Conservation (phyloP, 2,113 vertebrate genomes). For the Gambusia holbrooki region DNA sequence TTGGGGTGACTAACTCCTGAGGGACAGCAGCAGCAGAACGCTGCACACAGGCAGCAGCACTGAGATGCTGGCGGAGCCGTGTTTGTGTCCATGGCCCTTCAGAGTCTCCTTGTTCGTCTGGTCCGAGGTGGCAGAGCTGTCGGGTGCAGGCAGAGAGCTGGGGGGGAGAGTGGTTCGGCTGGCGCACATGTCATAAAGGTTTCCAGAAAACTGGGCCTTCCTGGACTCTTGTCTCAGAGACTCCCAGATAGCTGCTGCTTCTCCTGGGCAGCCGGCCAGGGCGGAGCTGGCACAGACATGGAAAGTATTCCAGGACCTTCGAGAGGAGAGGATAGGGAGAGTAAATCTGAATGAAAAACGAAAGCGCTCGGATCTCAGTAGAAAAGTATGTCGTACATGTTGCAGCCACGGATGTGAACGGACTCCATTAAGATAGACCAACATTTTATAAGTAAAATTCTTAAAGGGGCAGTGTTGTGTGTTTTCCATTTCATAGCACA, state of each 20-base stretch:
- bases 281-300: conserved; percentile 87
- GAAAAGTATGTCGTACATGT: background rate
- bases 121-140: conserved; percentile 62
- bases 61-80: conserved; percentile 20
- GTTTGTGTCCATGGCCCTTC: conserved; percentile 65
- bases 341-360: background rate
- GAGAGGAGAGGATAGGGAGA: conserved; percentile 8
- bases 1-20: conserved; percentile 53
- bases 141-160: conserved; percentile 58
- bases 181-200: conserved; percentile 89
- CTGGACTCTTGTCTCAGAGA: conserved; percentile 90
- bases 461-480: too few species aligned
- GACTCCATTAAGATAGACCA: background rate
- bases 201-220: conserved; percentile 88
- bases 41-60: conserved; percentile 60
- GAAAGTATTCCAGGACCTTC: conserved; percentile 94
- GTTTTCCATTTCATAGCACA: too few species aligned
- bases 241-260: conserved; percentile 90
- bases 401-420: background rate
- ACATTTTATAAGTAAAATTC: background rate
- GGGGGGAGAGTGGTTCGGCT: conserved; percentile 75
- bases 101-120: conserved; percentile 91
- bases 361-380: background rate
- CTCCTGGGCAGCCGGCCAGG: conserved; percentile 86
- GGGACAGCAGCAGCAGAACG: conserved; percentile 54